Evolutionary conservation across 2,113 vertebrate genomes (phyloP), one percentile per base, ranked within the genome.

Genomic region (Nothobranchius furzeri): DNA sequence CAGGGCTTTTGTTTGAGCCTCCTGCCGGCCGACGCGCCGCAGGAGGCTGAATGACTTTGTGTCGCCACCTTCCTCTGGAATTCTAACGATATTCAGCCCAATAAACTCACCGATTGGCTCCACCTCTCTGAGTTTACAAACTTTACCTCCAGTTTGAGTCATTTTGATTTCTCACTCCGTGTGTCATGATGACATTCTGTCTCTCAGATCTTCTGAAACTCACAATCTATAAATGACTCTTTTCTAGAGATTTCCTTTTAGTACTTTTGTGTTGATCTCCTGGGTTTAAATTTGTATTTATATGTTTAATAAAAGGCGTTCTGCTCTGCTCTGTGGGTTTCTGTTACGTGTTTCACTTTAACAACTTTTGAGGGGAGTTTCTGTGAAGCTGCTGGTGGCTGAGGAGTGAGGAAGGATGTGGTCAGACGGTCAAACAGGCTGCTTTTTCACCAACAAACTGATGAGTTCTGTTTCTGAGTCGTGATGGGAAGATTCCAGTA

Each of bases 201-300:
- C 63, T 47, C 63, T 56, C 43, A 45, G 35, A 58, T 17, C 46
- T 20, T 76, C 47, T 40, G 37, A 66, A 10, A 20, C 9, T 49
- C 52, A 40, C 43, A 40, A 9, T 40, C 37, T 40, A 1, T 40
- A 40, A 40, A 40, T 45, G 54, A 60, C 7, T 20, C 69, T 78
- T 57, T 83, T 85, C 7, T 75, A 61, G 12, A 73, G 68, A 54
- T 70, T 71, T 73, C 7, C 79, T 53, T 82, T 52, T 17, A 76
- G 55, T 77, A 51, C 47, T 85, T 61, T 30, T 79, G 48, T 75
- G 64, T 86, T 85, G 24, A 81, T 79, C 83, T 80, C 63, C 46
- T 70, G 73, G 37, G 84, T 83, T 82, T 67, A 72, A 76, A 78
- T 86, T 81, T 91, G 88, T 89, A 90, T 92, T 92, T 90, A 90